These are phyloP conservation scores for Calycopis cecrops DNA, from an alignment of 1,140 invertebrate genomes.

Conservation along the genomic window DNA sequence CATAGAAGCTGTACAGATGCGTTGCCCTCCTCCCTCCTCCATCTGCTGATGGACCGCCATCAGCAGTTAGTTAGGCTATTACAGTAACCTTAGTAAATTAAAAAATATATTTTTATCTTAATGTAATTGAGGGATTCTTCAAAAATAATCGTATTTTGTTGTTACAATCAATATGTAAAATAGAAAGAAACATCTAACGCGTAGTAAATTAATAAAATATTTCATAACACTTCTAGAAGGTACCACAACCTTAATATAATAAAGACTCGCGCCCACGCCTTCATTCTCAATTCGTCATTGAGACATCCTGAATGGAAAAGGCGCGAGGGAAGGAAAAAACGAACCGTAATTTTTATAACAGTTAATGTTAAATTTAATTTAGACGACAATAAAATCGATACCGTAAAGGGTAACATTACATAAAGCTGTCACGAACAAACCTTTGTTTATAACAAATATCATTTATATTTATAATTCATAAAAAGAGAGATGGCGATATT, in stretches of 20 bases:
- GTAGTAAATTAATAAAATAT: background rate
- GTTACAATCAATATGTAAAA: too few relatives aligned
- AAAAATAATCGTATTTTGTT: too few relatives aligned
- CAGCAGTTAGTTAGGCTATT: too few relatives aligned
- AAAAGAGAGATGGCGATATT: background rate
- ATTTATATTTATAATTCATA: background rate
- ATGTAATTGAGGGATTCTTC: too few relatives aligned
- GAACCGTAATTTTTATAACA: background rate
- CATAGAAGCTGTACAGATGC: too few relatives aligned
- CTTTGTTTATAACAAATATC: background rate
- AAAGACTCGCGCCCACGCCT: background rate
- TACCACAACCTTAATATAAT: background rate
- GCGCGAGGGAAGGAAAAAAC: background rate
- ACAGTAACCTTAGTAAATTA: too few relatives aligned
- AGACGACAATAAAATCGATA: constrained; percentile 9
- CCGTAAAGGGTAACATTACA: constrained; percentile 11
- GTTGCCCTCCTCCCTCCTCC: too few relatives aligned
- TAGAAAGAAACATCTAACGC: background rate
- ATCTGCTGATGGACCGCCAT: too few relatives aligned
- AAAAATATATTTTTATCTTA: too few relatives aligned
- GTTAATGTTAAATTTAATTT: constrained; percentile 4
- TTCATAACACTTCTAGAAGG: background rate
- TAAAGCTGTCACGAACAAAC: background rate
- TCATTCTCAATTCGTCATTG: background rate
- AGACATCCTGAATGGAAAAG: background rate